phyloP scores from a whole-genome alignment of 2,113 vertebrate species.

The Alosa alosa region DNA sequence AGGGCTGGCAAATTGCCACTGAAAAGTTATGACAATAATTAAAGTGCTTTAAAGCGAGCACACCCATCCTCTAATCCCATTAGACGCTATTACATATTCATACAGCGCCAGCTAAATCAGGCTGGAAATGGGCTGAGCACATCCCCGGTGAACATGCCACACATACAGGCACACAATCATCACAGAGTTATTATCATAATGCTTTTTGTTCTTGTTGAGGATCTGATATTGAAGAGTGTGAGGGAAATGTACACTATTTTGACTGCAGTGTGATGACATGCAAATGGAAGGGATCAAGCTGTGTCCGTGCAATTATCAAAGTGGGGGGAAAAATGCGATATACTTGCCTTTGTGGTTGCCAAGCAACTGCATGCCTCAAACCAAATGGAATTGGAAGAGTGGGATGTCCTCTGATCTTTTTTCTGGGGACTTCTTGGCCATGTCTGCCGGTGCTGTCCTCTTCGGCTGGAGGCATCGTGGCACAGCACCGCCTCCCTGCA shows the following conservation, averaged over 20 bases:
- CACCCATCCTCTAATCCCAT: slow-evolving; percentile 38
- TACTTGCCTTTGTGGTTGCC: slow-evolving; percentile 59
- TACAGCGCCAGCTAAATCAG: slow-evolving; percentile 30
- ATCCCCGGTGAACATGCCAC: background rate
- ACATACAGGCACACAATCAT: background rate
- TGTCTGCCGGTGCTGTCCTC: background rate
- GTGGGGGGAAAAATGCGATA: slow-evolving; percentile 47
- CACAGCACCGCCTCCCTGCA: background rate
- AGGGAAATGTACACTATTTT: background rate
- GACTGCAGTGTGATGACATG: slow-evolving; percentile 4
- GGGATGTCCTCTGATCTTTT: slow-evolving; percentile 54
- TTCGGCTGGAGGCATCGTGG: background rate
- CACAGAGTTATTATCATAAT: background rate
- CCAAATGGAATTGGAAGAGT: slow-evolving; percentile 59
- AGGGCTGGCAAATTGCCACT: slow-evolving; percentile 31
- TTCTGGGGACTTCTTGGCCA: slow-evolving; percentile 53
- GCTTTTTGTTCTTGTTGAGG: background rate
- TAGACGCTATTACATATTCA: slow-evolving; percentile 40
- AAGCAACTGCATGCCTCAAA: slow-evolving; percentile 66
- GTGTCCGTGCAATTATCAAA: slow-evolving; percentile 53
- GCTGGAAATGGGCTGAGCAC: background rate
- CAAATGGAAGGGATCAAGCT: slow-evolving; percentile 21
- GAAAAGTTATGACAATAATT: slow-evolving; percentile 51
- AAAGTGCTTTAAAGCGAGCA: slow-evolving; percentile 35
- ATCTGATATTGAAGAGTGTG: background rate